Conservation (phyloP, 2,113 vertebrate species). For the Asarcornis scutulata region DNA sequence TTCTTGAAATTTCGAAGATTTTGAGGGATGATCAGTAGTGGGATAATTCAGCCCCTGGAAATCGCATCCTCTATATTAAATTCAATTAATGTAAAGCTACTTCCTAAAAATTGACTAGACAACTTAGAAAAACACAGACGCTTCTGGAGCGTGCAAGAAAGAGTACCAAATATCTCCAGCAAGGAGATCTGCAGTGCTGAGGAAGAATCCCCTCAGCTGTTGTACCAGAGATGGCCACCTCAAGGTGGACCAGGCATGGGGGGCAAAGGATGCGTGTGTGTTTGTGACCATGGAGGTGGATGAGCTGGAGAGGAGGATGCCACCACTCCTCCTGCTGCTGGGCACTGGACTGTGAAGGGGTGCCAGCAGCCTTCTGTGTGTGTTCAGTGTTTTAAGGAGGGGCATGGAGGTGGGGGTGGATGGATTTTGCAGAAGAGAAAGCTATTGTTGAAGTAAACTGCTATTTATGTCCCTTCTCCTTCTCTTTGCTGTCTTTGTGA, state of each 20-base stretch:
- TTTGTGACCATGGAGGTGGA: neutral
- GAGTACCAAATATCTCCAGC: neutral
- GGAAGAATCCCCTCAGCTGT: neutral
- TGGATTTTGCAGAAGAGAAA: neutral
- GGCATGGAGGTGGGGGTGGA: neutral
- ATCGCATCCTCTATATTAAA: neutral
- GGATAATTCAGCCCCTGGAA: neutral
- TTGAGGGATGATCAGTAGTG: neutral
- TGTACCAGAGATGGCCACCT: neutral
- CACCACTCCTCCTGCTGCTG: neutral
- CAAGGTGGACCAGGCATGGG: neutral
- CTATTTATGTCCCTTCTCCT: neutral
- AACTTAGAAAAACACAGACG: neutral
- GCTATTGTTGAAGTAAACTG: neutral
- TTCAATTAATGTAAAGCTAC: neutral
- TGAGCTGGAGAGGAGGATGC: neutral
- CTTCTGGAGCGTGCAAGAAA: neutral
- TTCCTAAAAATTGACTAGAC: neutral
- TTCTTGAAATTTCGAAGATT: neutral
- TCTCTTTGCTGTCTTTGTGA: neutral
- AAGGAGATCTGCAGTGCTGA: neutral
- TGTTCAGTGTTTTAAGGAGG: neutral
- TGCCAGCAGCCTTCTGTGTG: neutral
- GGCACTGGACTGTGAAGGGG: neutral
- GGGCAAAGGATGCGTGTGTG: accelerated